phyloP scores from a whole-genome alignment of 2,113 vertebrate species.

The Bufo bufo region DNA sequence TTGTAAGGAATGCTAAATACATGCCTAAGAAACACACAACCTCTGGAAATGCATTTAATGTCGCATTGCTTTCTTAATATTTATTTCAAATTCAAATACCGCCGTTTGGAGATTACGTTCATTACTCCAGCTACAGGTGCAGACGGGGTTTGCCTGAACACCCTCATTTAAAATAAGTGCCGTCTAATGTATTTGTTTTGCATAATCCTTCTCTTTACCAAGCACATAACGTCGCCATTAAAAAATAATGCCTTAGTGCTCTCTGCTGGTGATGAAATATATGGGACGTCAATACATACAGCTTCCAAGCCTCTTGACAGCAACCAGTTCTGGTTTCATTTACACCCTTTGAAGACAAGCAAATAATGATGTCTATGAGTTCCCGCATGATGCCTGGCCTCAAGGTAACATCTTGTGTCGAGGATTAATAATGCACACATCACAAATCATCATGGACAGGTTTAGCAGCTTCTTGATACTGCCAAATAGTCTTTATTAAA shows the following conservation, averaged over 20 bases:
- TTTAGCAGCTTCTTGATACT: background rate
- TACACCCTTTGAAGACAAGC: background rate
- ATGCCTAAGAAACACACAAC: slow-evolving; percentile 4
- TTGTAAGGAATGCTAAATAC: slow-evolving; percentile 16
- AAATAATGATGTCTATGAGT: background rate
- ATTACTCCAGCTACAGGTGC: slow-evolving; percentile 62
- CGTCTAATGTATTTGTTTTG: slow-evolving; percentile 57
- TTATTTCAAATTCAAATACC: slow-evolving; percentile 57
- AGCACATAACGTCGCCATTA: slow-evolving; percentile 58
- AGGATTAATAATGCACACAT: background rate
- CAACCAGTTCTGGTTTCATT: background rate
- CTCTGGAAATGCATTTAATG: slow-evolving; percentile 51
- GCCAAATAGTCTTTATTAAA: background rate
- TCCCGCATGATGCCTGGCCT: background rate
- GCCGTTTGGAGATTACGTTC: slow-evolving; percentile 60
- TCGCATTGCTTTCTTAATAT: slow-evolving; percentile 58
- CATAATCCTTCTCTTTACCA: slow-evolving; percentile 61
- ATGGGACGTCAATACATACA: slow-evolving; percentile 33
- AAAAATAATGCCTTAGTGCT: slow-evolving; percentile 74
- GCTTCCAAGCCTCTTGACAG: background rate
- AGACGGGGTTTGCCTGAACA: slow-evolving; percentile 60
- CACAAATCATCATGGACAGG: background rate
- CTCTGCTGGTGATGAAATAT: slow-evolving; percentile 75
- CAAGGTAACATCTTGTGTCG: background rate
- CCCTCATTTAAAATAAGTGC: slow-evolving; percentile 61